Evolutionary conservation across 1,140 invertebrate genomes (phyloP), one percentile per base, ranked within the genome.

Genomic region (Camponotus vicinus): DNA sequence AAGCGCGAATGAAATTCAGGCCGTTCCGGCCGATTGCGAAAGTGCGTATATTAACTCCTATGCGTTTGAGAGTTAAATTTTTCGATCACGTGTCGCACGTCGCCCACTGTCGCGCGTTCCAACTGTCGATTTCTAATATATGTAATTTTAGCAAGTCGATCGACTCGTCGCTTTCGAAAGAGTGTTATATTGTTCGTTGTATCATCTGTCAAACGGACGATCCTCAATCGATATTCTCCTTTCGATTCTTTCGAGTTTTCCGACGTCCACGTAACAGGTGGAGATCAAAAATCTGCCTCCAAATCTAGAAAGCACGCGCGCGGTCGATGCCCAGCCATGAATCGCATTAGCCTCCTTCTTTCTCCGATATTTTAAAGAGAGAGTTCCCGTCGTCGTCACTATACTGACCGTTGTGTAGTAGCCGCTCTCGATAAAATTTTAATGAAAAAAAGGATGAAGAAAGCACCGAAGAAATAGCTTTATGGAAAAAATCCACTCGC

Each of bases 281-380:
- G 34, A n/a, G 57, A 40, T 32, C 52, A 61, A 80, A 49, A 57
- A 80, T 87, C 45, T 40, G 52, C 45, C 92, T 86, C 87, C 86
- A 89, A 69, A 61, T 71, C 80, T 91, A 92, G 91, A 94, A 93
- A 92, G 87, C 71, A 78, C 77, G 80, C 78, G 63, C 63, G 71
- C 13, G 11, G 55, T 79, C 69, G 57, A 13, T 27, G 66, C 18
- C 27, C 45, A 61, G 63, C 40, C 71, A 52, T 88, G 92, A 92
- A 93, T 93, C 86, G 78, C 86, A 93, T 94, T 93, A 91, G 89
- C 92, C 93, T 94, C 90, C 55, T 93, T 93, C 80, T 80, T 64
- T n/a, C 42, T 73, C 57, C 67, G 55, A 77, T 84, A 92, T 92
- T 92, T 87, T 89, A 87, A 79, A 87, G 86, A 91, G 84, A 93